Percentiles rank a stretch among this genome's conserved stretches.
Conservation (phyloP, 1,140 invertebrate species). For the Cydia amplana region DNA sequence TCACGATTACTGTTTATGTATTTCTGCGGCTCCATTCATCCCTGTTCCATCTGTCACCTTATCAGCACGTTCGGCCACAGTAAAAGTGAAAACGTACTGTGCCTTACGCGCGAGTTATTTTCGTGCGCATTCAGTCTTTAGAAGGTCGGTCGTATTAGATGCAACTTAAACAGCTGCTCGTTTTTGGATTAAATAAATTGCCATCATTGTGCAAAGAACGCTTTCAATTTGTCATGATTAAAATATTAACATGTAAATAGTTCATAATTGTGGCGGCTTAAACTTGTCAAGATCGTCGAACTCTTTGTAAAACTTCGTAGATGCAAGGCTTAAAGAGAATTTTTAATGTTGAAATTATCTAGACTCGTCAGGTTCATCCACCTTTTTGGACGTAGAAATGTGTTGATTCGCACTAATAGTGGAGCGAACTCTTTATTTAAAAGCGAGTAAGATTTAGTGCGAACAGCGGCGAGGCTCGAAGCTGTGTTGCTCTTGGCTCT, state of each 20-base stretch:
- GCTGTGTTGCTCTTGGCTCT: slow-evolving; percentile 48
- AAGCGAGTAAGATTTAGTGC: slow-evolving; percentile 49
- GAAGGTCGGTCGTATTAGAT: slow-evolving; percentile 9
- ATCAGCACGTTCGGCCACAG: slow-evolving; percentile 4
- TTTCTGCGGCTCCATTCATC: slow-evolving; percentile 43
- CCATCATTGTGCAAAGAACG: background rate
- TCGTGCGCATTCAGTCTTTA: background rate
- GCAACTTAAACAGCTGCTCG: slow-evolving; percentile 14
- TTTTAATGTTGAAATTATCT: background rate
- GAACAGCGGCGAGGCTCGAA: slow-evolving; percentile 42
- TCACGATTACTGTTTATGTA: slow-evolving; percentile 48
- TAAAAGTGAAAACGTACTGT: slow-evolving; percentile 25
- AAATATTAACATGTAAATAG: background rate
- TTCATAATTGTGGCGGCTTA: background rate
- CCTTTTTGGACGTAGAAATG: background rate
- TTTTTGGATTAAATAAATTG: slow-evolving; percentile 10
- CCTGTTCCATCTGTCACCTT: slow-evolving; percentile 19
- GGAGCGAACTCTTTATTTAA: slow-evolving; percentile 42
- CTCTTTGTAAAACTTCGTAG: background rate
- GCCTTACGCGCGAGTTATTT: slow-evolving; percentile 16
- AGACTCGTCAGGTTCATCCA: slow-evolving; percentile 7
- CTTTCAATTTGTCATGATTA: background rate
- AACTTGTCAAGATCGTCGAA: background rate
- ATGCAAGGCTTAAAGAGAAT: background rate
- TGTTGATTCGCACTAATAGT: slow-evolving; percentile 33